A percentile compares a stretch with the other conserved stretches of the same genome.
These are phyloP conservation scores for Chrysomela aeneicollis DNA, from an alignment of 2,888 invertebrate genomes.

Conservation along the genomic window DNA sequence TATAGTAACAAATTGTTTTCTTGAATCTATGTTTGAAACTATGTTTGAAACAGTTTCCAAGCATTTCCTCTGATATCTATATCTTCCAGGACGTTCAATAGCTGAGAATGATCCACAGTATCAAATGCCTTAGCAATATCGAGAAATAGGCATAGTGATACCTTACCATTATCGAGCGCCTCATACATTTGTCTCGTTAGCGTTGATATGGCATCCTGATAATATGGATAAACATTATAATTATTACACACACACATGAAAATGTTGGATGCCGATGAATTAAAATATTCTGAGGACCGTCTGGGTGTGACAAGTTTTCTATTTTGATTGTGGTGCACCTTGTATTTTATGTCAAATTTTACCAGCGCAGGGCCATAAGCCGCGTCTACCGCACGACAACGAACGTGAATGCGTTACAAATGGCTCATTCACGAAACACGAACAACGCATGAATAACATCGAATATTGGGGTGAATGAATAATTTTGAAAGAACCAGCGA, in stretches of 20 bases:
- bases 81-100: neutral
- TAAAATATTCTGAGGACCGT: conserved; percentile 30
- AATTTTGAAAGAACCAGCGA: conserved; percentile 38
- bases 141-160: too few species aligned
- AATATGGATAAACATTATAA: too few species aligned
- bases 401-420: conserved; percentile 60
- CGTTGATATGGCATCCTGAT: too few species aligned
- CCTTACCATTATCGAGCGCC: too few species aligned
- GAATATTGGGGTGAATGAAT: conserved; percentile 48
- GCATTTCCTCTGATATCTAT: neutral
- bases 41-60: neutral
- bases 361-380: conserved; percentile 57
- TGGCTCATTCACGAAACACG: conserved; percentile 62
- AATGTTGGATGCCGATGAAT: conserved; percentile 14
- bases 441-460: conserved; percentile 54
- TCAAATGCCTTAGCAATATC: too few species aligned
- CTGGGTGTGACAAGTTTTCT: conserved; percentile 30
- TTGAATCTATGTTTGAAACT: neutral
- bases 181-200: too few species aligned
- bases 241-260: too few species aligned
- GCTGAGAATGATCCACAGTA: neutral
- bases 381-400: conserved; percentile 59
- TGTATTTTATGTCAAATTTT: conserved; percentile 55
- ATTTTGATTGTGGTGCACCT: conserved; percentile 45
- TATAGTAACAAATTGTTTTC: neutral